phyloP scores from a whole-genome alignment of 2,797 vertebrate species.

The Dicrostonyx torquatus region DNA sequence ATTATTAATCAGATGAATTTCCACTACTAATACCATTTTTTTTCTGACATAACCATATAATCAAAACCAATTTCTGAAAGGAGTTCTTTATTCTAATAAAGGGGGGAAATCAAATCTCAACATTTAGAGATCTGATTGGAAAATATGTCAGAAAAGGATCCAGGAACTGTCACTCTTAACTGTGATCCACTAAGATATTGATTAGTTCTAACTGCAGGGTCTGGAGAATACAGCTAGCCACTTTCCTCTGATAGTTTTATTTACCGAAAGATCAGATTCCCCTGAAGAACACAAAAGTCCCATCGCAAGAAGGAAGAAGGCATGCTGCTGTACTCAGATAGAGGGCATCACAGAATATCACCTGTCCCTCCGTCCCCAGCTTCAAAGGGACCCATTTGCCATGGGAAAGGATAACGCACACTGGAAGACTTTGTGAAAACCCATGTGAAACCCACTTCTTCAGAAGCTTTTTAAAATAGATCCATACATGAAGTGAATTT shows the following conservation, averaged over 20 bases:
- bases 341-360: not conserved
- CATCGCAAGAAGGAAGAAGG: not conserved
- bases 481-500: not conserved
- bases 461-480: not conserved
- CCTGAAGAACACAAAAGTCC: not conserved
- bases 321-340: not conserved
- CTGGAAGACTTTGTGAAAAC: not conserved
- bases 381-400: not conserved
- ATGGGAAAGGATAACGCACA: not conserved
- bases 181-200: not conserved
- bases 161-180: not conserved
- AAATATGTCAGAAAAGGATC: not conserved
- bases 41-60: slow-evolving; percentile 14
- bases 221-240: not conserved
- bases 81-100: not conserved
- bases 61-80: not conserved
- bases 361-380: not conserved
- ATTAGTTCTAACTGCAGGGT: not conserved
- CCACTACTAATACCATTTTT: not conserved
- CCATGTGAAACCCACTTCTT: not conserved
- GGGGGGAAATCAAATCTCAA: not conserved
- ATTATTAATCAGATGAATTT: slow-evolving; percentile 23
- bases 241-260: not conserved
- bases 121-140: not conserved
- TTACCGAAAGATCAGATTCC: not conserved